phyloP scores from a whole-genome alignment of 2,797 vertebrate genomes.

The Falco concolor region DNA sequence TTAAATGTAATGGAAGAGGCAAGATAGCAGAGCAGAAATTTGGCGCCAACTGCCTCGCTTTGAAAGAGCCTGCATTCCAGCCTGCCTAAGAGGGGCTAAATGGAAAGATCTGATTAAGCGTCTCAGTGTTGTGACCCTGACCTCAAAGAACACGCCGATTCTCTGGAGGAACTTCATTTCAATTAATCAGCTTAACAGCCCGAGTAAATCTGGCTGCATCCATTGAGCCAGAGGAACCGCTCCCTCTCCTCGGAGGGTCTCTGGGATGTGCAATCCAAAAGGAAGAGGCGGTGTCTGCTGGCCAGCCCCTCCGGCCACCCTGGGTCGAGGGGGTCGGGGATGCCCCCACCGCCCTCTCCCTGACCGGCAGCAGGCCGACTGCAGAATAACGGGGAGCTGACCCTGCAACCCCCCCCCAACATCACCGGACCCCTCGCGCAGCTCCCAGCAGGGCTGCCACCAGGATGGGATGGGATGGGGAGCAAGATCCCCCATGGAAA shows the following conservation, averaged over 20 bases:
- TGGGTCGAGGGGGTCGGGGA: neutral
- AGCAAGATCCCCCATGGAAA: fast-evolving
- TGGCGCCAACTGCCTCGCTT: slow-evolving; percentile 24
- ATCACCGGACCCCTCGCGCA: fast-evolving
- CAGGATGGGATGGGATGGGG: fast-evolving
- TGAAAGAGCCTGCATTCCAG: slow-evolving; percentile 51
- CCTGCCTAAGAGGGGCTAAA: slow-evolving; percentile 68
- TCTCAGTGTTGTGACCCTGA: slow-evolving; percentile 75
- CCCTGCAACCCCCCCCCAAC: fast-evolving
- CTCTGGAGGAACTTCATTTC: slow-evolving; percentile 60
- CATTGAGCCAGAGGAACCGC: neutral
- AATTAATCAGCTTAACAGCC: slow-evolving; percentile 68
- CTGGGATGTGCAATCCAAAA: neutral
- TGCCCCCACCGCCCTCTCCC: neutral
- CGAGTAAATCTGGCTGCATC: slow-evolving; percentile 8
- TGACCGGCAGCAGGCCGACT: fast-evolving
- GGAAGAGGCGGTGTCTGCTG: fast-evolving
- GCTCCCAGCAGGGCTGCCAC: neutral
- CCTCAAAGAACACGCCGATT: slow-evolving; percentile 38
- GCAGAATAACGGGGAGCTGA: neutral
- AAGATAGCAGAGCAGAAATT: slow-evolving; percentile 50
- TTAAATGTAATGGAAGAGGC: neutral
- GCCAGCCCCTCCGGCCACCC: neutral
- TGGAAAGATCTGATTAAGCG: slow-evolving; percentile 71
- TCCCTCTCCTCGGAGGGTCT: neutral